Evolutionary conservation across 2,888 invertebrate species (phyloP).

Genomic region (Pheosia tremula): DNA sequence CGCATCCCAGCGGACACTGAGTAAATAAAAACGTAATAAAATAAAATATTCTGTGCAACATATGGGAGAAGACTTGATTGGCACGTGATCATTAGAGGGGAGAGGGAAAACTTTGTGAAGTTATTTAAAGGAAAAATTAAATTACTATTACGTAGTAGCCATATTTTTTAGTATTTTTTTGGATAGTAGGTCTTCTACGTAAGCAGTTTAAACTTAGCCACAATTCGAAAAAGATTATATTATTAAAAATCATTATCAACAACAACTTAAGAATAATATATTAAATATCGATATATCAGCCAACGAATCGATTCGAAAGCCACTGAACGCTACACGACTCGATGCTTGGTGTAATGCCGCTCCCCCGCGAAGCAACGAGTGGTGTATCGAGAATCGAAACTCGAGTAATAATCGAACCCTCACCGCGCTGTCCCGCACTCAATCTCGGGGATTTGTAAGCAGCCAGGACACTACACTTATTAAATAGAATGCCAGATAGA

Average conservation of each 20-base stretch:
- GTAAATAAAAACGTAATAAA: conserved; percentile 83
- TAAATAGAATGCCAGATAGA: conserved; percentile 35
- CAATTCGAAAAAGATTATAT: background rate
- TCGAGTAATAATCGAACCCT: conserved; percentile 78
- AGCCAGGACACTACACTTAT: conserved; percentile 35
- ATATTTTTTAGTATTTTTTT: too few species aligned
- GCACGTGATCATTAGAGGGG: conserved; percentile 39
- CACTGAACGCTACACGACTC: conserved; percentile 42
- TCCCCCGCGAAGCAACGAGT: conserved; percentile 74
- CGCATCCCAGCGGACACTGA: conserved; percentile 76
- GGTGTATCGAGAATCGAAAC: conserved; percentile 71
- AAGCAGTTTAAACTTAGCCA: too few species aligned
- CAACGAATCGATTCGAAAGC: conserved; percentile 60
- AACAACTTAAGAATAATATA: conserved; percentile 29
- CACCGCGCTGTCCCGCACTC: conserved; percentile 67
- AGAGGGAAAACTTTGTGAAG: conserved; percentile 10
- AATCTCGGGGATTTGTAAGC: conserved; percentile 75
- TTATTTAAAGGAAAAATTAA: too few species aligned
- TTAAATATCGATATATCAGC: conserved; percentile 48
- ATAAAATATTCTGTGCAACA: conserved; percentile 81
- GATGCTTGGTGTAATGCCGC: conserved; percentile 63
- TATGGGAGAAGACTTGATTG: conserved; percentile 66
- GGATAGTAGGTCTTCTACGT: too few species aligned
- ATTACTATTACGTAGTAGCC: background rate
- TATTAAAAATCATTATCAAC: background rate